These are phyloP conservation scores for Notamacropus eugenii DNA, from an alignment of 2,797 vertebrate species.

Conservation along the genomic window DNA sequence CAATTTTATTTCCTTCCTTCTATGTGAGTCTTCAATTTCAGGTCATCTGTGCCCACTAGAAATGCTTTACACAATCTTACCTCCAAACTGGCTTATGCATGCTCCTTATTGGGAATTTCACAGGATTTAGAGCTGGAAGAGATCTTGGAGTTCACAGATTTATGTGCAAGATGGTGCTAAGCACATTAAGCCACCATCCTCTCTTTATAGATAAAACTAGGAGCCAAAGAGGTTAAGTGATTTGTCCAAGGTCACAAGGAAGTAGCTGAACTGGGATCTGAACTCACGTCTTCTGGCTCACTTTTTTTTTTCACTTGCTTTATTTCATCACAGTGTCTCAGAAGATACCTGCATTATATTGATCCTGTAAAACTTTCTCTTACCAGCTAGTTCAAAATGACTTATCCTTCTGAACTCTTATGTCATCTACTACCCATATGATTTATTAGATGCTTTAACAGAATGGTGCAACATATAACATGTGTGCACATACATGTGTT, in stretches of 20 bases:
- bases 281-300: not conserved
- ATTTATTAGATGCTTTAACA: not conserved
- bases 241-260: not conserved
- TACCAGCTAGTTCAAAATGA: not conserved
- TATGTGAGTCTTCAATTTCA: not conserved
- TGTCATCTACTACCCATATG: not conserved
- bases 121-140: not conserved
- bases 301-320: not conserved
- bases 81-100: not conserved
- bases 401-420: not conserved
- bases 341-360: not conserved
- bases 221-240: not conserved
- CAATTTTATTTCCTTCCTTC: not conserved
- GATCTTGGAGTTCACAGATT: not conserved
- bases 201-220: not conserved
- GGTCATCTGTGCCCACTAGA: not conserved
- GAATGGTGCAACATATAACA: not conserved
- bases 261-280: not conserved
- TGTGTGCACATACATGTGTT: not conserved
- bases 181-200: not conserved
- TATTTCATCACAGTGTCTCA: not conserved
- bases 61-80: not conserved
- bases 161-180: not conserved
- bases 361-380: not conserved
- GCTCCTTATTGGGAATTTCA: not conserved